Evolutionary conservation across 1,140 invertebrate species (phyloP), one percentile per base, ranked within the genome.

Genomic region (Drosophila ercepeae): DNA sequence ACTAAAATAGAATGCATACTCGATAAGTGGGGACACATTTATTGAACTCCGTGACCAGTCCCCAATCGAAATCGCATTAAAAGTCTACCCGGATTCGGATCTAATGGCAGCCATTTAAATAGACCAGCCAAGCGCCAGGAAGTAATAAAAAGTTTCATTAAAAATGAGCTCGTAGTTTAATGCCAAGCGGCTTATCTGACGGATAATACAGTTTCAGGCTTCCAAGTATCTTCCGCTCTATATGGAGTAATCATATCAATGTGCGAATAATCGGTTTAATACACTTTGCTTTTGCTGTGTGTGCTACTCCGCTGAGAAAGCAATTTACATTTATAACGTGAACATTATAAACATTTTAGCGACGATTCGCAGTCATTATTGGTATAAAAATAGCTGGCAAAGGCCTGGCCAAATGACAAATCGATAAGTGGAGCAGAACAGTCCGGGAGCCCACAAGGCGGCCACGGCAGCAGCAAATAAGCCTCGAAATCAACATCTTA

Each of bases 81-180:
- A 70, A 82, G 67, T 55, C 67, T 45, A 7, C 19, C 41, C 65
- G 42, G 65, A 75, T 71, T 71, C 48, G 58, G 32, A 50, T 72
- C 58, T 34, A 65, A 60, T 69, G 73, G 67, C 29, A 32, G 54
- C 54, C 65, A 78, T 78, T 83, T 54, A 53, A 76, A 65, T 58
- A 57, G 54, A 55, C 45, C 63, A 32, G 50, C 46, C n/a, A 25
- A 73, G 49, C 44, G 65, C 57, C 61, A 57, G 81, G 81, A 81
- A 68, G 81, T 64, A 79, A 86, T 86, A 86, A 84, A 86, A 86
- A 86, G 60, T 86, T 81, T 79, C 76, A 76, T 61, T 64, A 57
- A 79, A 79, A 67, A 70, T 65, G 53, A 77, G 52, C 74, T 58
- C 67, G 41, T 59, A 72, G 74, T 71, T 39, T 83, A 69, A 77